Evolutionary conservation across 2,888 invertebrate species (phyloP), one percentile per base, ranked within the genome.

Genomic region (Alcis repandata): DNA sequence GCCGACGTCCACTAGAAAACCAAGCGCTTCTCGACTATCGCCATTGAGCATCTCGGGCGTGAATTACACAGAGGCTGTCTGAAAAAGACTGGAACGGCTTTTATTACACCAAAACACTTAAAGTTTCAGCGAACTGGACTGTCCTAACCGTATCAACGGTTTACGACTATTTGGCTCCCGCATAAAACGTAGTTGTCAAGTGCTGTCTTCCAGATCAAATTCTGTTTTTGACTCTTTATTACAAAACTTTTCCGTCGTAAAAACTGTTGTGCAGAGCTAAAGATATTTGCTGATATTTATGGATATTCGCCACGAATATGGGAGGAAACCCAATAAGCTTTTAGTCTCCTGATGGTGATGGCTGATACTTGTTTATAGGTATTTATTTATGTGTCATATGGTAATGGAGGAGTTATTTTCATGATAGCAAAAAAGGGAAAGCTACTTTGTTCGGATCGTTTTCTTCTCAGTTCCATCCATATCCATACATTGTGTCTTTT

Each of bases 201-300:
- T 70, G 74, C 76, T 67, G 61, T 63, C 59, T 45, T 52, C 59
- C 65, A 56, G 56, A 59, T 54, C 45, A 59, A 68, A 70, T 62
- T 53, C 62, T 69, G 71, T 75, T 77, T 77, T 70, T 71, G 68
- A 66, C 53, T 61, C 58, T 68, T 79, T 73, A 77, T 72, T 61
- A 71, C 64, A 10, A 68, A 77, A 78, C 66, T 79, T 78, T 61
- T 38, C 6, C 11, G 48, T 63, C 72, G 73, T 79, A 79, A 79
- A n/a, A 78, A 77, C 65, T 74, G 64, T 62, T 68, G 45, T 57
- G 62, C 43, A 43, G 48, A 59, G 43, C 58, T 59, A 45, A 58
- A 53, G 61, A 58, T 66, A 69, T 70, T 57, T 63, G 63, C 62
- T 61, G 67, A 69, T 63, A 63, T 68, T 68, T 70, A 63, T 61